Evolutionary conservation across 2,113 vertebrate species (phyloP).

Genomic region (Rhinoptilus africanus): DNA sequence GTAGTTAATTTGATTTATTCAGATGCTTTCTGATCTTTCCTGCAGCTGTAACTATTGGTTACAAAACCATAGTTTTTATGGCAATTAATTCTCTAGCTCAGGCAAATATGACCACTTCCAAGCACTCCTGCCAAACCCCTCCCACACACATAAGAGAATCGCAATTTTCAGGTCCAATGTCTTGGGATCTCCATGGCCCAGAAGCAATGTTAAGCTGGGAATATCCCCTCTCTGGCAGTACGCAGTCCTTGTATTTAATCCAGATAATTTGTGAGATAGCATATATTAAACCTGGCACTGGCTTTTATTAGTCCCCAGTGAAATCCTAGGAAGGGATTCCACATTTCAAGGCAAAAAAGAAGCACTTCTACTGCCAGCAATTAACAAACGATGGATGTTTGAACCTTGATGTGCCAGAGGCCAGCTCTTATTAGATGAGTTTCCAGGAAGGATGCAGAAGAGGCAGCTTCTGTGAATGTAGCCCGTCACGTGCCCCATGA

Average conservation of each 20-base stretch:
- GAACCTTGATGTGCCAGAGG: constrained; percentile 6
- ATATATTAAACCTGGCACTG: constrained; percentile 45
- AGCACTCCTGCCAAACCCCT: constrained; percentile 13
- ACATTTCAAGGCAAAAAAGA: constrained; percentile 25
- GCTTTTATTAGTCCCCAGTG: constrained; percentile 35
- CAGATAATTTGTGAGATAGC: constrained; percentile 50
- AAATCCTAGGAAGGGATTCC: constrained; percentile 50
- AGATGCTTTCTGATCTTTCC: constrained; percentile 29
- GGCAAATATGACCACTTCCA: constrained; percentile 40
- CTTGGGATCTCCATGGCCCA: constrained; percentile 30
- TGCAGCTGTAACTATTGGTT: constrained; percentile 48
- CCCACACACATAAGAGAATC: background rate
- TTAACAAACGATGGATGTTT: constrained; percentile 7
- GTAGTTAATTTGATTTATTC: constrained; percentile 25
- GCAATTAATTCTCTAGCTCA: constrained; percentile 31
- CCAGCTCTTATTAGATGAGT: background rate
- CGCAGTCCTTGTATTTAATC: constrained; percentile 23
- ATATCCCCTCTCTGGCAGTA: constrained; percentile 36
- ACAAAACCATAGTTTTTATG: constrained; percentile 29
- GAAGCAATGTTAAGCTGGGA: constrained; percentile 17
- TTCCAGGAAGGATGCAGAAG: constrained; percentile 46
- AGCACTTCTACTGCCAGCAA: constrained; percentile 30
- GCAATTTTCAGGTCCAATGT: constrained; percentile 18
- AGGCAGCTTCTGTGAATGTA: background rate
- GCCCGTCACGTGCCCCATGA: background rate